Conservation (phyloP, 35 echinoderm and acorn worm species). For the Nesometra sesokonis region DNA sequence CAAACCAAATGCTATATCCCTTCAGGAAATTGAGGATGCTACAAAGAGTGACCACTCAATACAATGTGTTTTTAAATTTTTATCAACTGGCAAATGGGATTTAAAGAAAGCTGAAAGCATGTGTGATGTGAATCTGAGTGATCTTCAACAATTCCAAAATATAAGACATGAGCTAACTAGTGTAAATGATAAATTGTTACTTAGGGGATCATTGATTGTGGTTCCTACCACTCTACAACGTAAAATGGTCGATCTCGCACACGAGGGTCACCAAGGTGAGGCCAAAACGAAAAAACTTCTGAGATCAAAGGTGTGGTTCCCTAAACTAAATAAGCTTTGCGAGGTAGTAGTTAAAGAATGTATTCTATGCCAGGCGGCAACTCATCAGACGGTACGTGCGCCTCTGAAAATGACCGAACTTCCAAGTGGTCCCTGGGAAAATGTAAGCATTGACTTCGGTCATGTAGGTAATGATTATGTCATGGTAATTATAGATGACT, state of each 20-base stretch:
- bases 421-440: not conserved
- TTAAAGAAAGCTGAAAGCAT: not conserved
- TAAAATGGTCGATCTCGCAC: conserved; percentile 33
- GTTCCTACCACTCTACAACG: conserved; percentile 25
- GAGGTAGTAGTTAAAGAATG: not conserved
- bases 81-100: not conserved
- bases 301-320: conserved; percentile 59
- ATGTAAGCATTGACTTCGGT: not conserved
- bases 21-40: not conserved
- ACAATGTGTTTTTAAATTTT: not conserved
- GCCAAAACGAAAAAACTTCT: conserved; percentile 51
- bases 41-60: not conserved
- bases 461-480: not conserved
- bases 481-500: not conserved
- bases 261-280: conserved; percentile 70
- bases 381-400: not conserved
- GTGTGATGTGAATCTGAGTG: not conserved
- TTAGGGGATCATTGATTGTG: conserved; percentile 19
- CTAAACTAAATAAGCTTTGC: not conserved
- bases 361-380: conserved; percentile 1
- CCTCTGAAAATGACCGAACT: not conserved
- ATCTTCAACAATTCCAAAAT: not conserved
- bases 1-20: not conserved
- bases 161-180: not conserved
- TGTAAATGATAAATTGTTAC: conserved; percentile 18